Evolutionary conservation across 2,113 vertebrate species (phyloP).

Genomic region (Lota lota): DNA sequence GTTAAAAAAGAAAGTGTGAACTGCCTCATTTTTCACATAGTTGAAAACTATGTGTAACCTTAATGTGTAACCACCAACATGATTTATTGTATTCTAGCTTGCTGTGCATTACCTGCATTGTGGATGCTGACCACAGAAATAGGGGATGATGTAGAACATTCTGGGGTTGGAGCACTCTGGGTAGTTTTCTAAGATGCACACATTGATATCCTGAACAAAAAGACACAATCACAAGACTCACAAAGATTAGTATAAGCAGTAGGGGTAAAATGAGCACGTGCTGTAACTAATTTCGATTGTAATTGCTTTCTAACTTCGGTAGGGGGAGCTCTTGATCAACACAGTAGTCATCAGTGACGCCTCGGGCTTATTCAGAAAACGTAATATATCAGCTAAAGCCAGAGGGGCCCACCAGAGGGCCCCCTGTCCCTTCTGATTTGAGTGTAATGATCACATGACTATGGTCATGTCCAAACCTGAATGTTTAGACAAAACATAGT

Average conservation of each 20-base stretch:
- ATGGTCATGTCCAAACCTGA: too few relatives aligned
- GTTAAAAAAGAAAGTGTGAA: not conserved
- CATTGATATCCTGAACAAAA: conserved; percentile 89
- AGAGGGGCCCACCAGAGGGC: too few relatives aligned
- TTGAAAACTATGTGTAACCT: not conserved
- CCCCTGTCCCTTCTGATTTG: too few relatives aligned
- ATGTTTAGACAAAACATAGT: too few relatives aligned
- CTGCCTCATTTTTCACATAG: not conserved
- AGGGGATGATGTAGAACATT: conserved; percentile 97
- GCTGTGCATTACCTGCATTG: conserved; percentile 84
- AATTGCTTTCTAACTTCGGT: too few relatives aligned
- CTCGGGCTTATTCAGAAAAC: too few relatives aligned
- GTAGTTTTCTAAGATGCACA: conserved; percentile 96
- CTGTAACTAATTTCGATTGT: not conserved
- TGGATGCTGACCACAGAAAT: conserved; percentile 98
- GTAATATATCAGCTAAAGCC: too few relatives aligned
- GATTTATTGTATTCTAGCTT: not conserved
- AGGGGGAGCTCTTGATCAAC: too few relatives aligned
- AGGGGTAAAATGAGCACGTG: not conserved
- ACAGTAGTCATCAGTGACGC: too few relatives aligned
- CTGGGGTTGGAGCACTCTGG: conserved; percentile 95
- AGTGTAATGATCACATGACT: too few relatives aligned
- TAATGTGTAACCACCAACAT: not conserved
- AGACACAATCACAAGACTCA: conserved; percentile 40
- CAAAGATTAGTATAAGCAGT: not conserved